phyloP scores from a whole-genome alignment of 2,888 invertebrate genomes.

The Chelonus formosanus region DNA sequence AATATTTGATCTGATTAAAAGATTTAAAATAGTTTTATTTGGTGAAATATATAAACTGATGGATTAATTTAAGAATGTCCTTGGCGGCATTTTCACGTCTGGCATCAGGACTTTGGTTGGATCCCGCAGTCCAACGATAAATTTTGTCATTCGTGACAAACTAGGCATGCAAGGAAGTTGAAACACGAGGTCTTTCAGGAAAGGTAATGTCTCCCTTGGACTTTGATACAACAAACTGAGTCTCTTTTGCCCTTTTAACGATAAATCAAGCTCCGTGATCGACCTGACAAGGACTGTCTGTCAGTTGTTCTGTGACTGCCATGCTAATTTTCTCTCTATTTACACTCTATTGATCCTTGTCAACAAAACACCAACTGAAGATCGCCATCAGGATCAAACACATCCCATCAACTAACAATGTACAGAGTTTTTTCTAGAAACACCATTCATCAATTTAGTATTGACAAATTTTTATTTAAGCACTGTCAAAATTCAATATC shows the following conservation, averaged over 20 bases:
- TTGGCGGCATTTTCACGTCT: not conserved
- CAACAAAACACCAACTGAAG: too few species aligned
- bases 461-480: too few species aligned
- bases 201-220: conserved; percentile 31
- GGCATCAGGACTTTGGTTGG: not conserved
- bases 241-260: conserved; percentile 22
- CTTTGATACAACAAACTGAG: not conserved
- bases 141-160: conserved; percentile 53
- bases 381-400: too few species aligned
- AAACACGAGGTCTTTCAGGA: conserved; percentile 24
- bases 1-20: too few species aligned
- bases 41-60: not conserved
- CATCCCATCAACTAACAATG: too few species aligned
- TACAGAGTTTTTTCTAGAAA: too few species aligned
- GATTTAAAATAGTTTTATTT: not conserved
- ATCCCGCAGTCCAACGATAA: conserved; percentile 42
- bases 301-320: conserved; percentile 33
- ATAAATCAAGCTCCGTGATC: conserved; percentile 46
- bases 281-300: conserved; percentile 29
- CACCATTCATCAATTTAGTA: too few species aligned
- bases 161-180: conserved; percentile 46
- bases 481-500: too few species aligned
- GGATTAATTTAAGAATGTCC: conserved; percentile 10
- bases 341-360: conserved; percentile 6
- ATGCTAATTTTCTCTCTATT: conserved; percentile 39